Evolutionary conservation across 2,888 invertebrate genomes (phyloP).

Genomic region (Geophilus truncorum): DNA sequence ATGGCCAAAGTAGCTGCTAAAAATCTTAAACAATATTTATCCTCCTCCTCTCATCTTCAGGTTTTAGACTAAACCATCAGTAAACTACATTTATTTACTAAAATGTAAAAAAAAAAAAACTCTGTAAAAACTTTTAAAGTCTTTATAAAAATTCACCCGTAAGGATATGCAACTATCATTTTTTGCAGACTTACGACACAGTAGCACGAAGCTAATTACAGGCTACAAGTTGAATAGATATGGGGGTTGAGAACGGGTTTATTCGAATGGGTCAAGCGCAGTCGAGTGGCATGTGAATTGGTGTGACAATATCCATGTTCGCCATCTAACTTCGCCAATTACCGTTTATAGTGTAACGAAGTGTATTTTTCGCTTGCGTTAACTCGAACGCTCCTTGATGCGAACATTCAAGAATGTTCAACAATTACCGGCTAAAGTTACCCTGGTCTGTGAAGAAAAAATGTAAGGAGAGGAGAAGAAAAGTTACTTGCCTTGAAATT

Average conservation of each 20-base stretch:
- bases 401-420: conserved; percentile 15
- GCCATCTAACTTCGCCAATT: not conserved
- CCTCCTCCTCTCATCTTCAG: too few relatives aligned
- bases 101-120: too few relatives aligned
- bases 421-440: not conserved
- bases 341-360: not conserved
- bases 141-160: too few relatives aligned
- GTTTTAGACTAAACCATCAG: too few relatives aligned
- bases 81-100: too few relatives aligned
- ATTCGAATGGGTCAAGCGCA: not conserved
- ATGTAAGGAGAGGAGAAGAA: not conserved
- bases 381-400: not conserved
- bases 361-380: conserved; percentile 16
- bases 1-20: too few relatives aligned
- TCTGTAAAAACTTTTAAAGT: too few relatives aligned
- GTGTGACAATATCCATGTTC: conserved; percentile 1
- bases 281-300: not conserved
- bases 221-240: not conserved
- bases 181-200: not conserved
- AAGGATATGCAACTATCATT: too few relatives aligned
- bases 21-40: too few relatives aligned
- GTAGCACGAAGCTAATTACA: not conserved
- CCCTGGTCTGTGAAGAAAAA: not conserved
- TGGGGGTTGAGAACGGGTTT: not conserved
- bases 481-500: not conserved